Conservation (phyloP, 1,140 invertebrate genomes). For the Drosophila melanogaster region DNA sequence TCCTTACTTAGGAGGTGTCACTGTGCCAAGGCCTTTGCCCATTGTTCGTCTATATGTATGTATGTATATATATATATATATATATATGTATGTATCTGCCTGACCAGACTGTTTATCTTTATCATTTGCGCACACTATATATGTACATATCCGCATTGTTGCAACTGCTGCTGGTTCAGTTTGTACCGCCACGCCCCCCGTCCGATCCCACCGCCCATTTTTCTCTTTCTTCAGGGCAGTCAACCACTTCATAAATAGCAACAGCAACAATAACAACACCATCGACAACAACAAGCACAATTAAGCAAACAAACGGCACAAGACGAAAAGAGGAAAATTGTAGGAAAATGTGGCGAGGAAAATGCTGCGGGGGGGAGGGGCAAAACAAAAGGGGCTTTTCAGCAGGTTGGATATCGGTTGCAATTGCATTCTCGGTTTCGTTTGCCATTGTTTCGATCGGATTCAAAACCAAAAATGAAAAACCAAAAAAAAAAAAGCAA, state of each 20-base stretch:
- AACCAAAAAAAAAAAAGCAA: neutral
- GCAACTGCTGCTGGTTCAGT: conserved; percentile 31
- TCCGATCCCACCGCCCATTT: conserved; percentile 1
- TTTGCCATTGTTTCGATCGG: conserved; percentile 36
- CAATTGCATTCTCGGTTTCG: conserved; percentile 26
- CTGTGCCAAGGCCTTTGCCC: conserved; percentile 28
- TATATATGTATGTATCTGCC: conserved; percentile 13
- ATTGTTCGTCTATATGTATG: conserved; percentile 22
- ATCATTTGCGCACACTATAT: conserved; percentile 34
- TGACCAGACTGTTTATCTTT: conserved; percentile 58
- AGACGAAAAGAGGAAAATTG: conserved; percentile 34
- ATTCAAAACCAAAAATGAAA: too few relatives aligned
- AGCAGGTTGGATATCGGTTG: conserved; percentile 27
- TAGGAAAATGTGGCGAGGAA: neutral
- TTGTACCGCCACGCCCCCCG: neutral
- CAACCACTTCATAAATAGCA: conserved; percentile 76
- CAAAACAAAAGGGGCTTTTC: neutral
- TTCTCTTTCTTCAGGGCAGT: conserved; percentile 62
- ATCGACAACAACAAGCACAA: conserved; percentile 52
- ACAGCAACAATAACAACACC: conserved; percentile 24
- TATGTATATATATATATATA: neutral
- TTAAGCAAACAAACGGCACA: conserved; percentile 73
- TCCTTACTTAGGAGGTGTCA: neutral
- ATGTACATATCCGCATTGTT: conserved; percentile 54
- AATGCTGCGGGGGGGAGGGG: neutral